Evolutionary conservation across 1,140 invertebrate genomes (phyloP), one percentile per base, ranked within the genome.

Genomic region (Scaptodrosophila lebanonensis): DNA sequence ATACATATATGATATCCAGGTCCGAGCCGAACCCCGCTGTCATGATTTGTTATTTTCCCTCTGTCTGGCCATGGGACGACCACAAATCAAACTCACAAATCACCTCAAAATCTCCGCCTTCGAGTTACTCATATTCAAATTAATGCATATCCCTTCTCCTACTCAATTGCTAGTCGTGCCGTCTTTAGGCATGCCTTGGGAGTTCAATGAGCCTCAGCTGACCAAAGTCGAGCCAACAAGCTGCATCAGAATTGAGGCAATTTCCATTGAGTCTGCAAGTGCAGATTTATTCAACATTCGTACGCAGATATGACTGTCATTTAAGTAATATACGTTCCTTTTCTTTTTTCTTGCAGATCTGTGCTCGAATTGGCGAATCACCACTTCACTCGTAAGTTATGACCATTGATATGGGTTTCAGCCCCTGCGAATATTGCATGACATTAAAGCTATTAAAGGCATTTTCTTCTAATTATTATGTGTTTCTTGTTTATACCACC

Each of bases 1-100:
- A 79, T 77, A 77, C 79, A 77, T 77, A 79, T 72, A 67, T 53
- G 30, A 45, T 40, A 27, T 44, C 11, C 50, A 9, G 17, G 12
- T 15, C 7, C 27, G 33, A 43, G 36, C 13, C 53, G 32, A 30
- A 51, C 53, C 43, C 49, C 48, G 48, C 56, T 63, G 42, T 18
- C 56, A 50, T 40, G 44, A 35, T 52, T 54, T 53, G 45, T n/a
- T 11, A 17, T 22, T 65, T 52, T 36, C 50, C 66, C 29, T 11
- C 2, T 30, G 4, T 30, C 29, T 18, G 30, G 27, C 9, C 13
- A 6, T 0, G 36, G 7, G 2, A 0, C 25, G n/a, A 16, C 11
- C 12, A 6, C 18, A 8, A 5, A 11, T 11, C 9, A 5, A 22
- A 1, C 3, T 50, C 9, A n/a, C 2, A 9, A 20, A 7, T 9